Conservation (phyloP, 2,888 invertebrate genomes). For the Epinotia nisella region DNA sequence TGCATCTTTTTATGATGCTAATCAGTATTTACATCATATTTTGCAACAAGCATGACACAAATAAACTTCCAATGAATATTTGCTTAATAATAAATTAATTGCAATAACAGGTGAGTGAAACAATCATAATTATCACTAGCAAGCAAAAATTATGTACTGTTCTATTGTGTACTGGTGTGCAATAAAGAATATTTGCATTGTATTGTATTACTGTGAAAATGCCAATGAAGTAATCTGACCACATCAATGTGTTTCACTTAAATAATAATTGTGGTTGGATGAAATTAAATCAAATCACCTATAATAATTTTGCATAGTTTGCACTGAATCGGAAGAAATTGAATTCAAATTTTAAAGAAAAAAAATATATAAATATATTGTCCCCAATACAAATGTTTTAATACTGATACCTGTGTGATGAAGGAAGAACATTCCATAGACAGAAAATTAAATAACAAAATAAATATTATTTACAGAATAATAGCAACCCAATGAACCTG, state of each 20-base stretch:
- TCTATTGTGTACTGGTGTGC: too few relatives aligned
- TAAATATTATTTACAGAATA: neutral
- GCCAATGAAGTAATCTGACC: neutral
- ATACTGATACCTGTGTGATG: neutral
- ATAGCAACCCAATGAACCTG: neutral
- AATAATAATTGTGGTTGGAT: neutral
- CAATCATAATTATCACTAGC: neutral
- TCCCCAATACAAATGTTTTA: neutral
- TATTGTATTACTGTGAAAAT: neutral
- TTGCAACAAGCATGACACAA: constrained; percentile 24
- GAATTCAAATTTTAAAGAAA: neutral
- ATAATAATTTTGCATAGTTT: neutral
- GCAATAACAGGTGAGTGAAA: constrained; percentile 6
- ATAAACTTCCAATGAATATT: constrained; percentile 14
- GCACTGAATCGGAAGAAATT: neutral
- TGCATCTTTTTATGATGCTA: neutral
- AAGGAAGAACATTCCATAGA: neutral
- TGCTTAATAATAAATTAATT: neutral
- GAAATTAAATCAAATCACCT: neutral
- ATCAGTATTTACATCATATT: constrained; percentile 22
- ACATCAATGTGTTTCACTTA: neutral
- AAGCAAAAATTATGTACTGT: constrained; percentile 18
- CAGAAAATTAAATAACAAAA: neutral
- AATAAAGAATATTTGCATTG: too few relatives aligned
- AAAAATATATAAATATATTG: neutral